A percentile compares a stretch with the other conserved stretches of the same genome.
phyloP scores from a whole-genome alignment of 2,888 invertebrate genomes.

The Drosophila stalkeri region DNA sequence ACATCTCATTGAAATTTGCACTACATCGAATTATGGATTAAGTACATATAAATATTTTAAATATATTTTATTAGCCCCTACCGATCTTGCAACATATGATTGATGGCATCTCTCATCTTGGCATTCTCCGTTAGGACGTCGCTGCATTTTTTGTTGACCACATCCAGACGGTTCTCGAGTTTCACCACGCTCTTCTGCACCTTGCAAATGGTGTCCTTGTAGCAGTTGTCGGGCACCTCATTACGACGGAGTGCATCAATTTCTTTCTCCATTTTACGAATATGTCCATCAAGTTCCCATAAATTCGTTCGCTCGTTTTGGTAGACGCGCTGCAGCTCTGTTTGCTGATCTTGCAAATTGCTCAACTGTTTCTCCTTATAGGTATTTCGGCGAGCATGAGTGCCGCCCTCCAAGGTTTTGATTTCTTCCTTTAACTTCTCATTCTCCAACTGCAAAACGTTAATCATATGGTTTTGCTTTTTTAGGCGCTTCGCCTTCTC shows the following conservation, averaged over 20 bases:
- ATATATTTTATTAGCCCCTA: neutral
- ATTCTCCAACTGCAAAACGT: conserved; percentile 82
- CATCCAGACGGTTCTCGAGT: conserved; percentile 91
- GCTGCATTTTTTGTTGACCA: conserved; percentile 91
- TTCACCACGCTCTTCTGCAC: conserved; percentile 87
- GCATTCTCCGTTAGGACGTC: conserved; percentile 90
- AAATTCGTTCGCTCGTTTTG: conserved; percentile 82
- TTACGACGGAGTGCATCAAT: conserved; percentile 83
- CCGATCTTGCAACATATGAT: conserved; percentile 92
- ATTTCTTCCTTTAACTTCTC: conserved; percentile 81
- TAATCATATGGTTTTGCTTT: conserved; percentile 84
- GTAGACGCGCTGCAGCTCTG: conserved; percentile 71
- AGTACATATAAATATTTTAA: neutral
- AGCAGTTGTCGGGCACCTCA: conserved; percentile 86
- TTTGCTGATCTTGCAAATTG: conserved; percentile 72
- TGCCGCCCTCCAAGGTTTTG: conserved; percentile 80
- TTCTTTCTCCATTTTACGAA: conserved; percentile 85
- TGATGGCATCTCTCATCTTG: conserved; percentile 91
- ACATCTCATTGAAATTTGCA: conserved; percentile 92
- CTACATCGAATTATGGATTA: conserved; percentile 78
- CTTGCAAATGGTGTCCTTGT: conserved; percentile 84
- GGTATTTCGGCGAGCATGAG: conserved; percentile 81
- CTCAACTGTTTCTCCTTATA: conserved; percentile 78
- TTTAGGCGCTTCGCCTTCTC: conserved; percentile 82
- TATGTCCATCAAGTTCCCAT: conserved; percentile 86